Conservation (phyloP, 2,113 vertebrate species). For the Ameiurus melas region DNA sequence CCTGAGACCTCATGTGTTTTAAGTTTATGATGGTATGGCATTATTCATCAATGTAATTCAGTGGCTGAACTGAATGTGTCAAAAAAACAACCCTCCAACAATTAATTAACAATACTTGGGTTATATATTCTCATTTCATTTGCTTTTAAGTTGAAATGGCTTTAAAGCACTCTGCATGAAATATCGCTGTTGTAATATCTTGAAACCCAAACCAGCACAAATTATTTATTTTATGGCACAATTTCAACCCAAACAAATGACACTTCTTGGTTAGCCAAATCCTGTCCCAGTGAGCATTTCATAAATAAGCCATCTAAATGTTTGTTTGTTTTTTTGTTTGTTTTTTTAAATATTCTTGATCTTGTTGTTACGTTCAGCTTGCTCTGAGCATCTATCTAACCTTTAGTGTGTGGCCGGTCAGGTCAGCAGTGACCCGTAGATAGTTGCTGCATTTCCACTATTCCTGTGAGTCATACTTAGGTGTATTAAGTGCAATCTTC, state of each 20-base stretch:
- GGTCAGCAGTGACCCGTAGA: background rate
- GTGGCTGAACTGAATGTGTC: background rate
- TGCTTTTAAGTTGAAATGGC: background rate
- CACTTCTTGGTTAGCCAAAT: background rate
- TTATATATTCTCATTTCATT: background rate
- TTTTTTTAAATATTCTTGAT: background rate
- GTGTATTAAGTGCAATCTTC: background rate
- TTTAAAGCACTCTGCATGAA: background rate
- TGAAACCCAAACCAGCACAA: background rate
- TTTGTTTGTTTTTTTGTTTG: background rate
- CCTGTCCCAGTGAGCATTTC: background rate
- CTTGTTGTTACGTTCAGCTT: background rate
- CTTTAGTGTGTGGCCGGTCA: conserved; percentile 17
- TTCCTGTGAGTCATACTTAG: background rate
- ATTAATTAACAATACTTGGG: background rate
- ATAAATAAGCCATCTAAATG: background rate
- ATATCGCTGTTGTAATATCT: background rate
- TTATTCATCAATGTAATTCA: background rate
- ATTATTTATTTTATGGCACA: background rate
- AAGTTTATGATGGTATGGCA: background rate
- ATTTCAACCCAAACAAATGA: background rate
- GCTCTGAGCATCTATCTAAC: background rate
- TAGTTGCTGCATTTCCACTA: background rate
- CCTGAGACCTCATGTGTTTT: too few relatives aligned
- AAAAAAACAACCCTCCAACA: background rate